Evolutionary conservation across 1,140 invertebrate species (phyloP).

Genomic region (Leptinotarsa defecta): DNA sequence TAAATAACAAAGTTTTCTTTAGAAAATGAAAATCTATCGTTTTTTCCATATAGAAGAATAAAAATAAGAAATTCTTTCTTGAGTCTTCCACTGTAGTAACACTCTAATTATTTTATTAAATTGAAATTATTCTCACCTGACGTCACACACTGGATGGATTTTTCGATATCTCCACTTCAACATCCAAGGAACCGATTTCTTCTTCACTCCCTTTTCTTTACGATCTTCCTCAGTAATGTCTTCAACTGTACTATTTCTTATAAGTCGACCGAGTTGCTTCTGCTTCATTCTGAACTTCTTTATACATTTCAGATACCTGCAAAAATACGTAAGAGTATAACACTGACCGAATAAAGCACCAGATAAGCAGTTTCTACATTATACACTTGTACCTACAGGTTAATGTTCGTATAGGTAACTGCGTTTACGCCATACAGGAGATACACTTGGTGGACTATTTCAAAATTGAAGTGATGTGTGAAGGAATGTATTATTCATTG

Average conservation of each 20-base stretch:
- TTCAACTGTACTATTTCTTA: background rate
- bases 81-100: too few species aligned
- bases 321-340: background rate
- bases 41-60: too few species aligned
- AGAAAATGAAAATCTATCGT: too few species aligned
- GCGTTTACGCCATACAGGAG: background rate
- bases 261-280: background rate
- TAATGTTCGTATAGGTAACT: background rate
- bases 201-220: constrained; percentile 21
- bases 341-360: background rate
- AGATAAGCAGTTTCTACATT: background rate
- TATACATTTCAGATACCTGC: background rate
- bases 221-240: background rate
- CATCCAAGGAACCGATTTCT: constrained; percentile 28
- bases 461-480: background rate
- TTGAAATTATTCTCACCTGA: constrained; percentile 29
- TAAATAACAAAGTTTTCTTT: too few species aligned
- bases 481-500: background rate
- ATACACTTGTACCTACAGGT: background rate
- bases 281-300: constrained; percentile 4
- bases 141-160: constrained; percentile 34
- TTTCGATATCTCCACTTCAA: constrained; percentile 33
- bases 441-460: background rate
- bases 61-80: too few species aligned
- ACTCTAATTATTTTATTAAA: too few species aligned